phyloP scores from a whole-genome alignment of 2,888 invertebrate genomes.

The Drosophila longiperda region DNA sequence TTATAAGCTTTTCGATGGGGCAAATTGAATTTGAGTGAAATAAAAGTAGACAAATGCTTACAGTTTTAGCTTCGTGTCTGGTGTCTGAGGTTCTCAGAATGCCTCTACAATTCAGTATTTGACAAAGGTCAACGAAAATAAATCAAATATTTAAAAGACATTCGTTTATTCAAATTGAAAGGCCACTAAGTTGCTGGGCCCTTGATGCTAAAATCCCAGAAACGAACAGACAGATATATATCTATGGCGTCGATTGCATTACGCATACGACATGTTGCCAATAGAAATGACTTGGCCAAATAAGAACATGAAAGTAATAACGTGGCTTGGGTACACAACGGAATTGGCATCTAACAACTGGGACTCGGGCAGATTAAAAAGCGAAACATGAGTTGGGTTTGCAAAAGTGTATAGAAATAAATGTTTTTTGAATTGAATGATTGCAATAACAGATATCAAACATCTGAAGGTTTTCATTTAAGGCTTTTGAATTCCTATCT shows the following conservation, averaged over 20 bases:
- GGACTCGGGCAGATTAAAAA: slow-evolving; percentile 43
- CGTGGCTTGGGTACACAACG: slow-evolving; percentile 34
- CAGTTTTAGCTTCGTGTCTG: slow-evolving; percentile 27
- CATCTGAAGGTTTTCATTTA: slow-evolving; percentile 12
- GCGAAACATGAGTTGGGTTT: slow-evolving; percentile 48
- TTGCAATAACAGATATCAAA: slow-evolving; percentile 36
- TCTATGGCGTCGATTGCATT: slow-evolving; percentile 72
- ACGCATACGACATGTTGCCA: slow-evolving; percentile 75
- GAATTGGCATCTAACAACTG: slow-evolving; percentile 40
- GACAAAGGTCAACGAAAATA: slow-evolving; percentile 78
- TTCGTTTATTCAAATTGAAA: slow-evolving; percentile 79
- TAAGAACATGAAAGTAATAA: slow-evolving; percentile 50
- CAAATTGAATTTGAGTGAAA: slow-evolving; percentile 71
- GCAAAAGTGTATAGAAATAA: slow-evolving; percentile 31
- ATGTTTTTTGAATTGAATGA: slow-evolving; percentile 51
- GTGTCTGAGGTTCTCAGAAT: slow-evolving; percentile 14
- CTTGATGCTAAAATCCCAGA: slow-evolving; percentile 38
- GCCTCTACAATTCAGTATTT: slow-evolving; percentile 40
- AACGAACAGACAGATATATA: slow-evolving; percentile 50
- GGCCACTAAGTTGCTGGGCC: slow-evolving; percentile 44
- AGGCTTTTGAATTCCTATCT: neutral
- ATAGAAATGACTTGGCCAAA: slow-evolving; percentile 61
- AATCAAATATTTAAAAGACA: slow-evolving; percentile 73
- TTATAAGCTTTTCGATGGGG: slow-evolving; percentile 60
- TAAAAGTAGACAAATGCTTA: slow-evolving; percentile 64